A percentile compares a stretch with the other conserved stretches of the same genome.
These are phyloP conservation scores for Stomorhina lunata DNA, from an alignment of 2,888 invertebrate genomes.

Conservation along the genomic window DNA sequence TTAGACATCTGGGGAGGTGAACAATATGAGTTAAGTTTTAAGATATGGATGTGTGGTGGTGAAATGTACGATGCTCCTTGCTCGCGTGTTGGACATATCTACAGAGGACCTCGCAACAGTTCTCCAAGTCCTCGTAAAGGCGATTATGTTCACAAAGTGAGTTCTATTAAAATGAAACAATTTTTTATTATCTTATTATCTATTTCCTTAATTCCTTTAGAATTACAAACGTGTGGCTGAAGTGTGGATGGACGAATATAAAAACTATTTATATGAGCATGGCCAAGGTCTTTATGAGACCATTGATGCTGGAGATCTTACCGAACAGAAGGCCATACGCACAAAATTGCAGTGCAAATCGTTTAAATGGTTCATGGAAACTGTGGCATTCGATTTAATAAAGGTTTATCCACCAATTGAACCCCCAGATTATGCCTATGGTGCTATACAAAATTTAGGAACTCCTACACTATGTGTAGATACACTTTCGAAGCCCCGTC, in stretches of 20 bases:
- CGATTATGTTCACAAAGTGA: constrained; percentile 86
- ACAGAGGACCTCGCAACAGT: constrained; percentile 87
- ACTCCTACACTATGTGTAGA: constrained; percentile 87
- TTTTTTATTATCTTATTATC: background rate
- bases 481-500: constrained; percentile 81
- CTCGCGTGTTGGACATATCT: constrained; percentile 95
- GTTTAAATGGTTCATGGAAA: constrained; percentile 97
- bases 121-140: constrained; percentile 96
- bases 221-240: constrained; percentile 96
- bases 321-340: constrained; percentile 88
- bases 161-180: background rate
- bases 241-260: constrained; percentile 99
- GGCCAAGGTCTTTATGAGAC: constrained; percentile 86
- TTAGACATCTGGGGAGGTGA: constrained; percentile 99
- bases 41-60: constrained; percentile 98
- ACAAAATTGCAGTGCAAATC: constrained; percentile 90
- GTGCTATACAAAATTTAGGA: constrained; percentile 86
- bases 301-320: constrained; percentile 90
- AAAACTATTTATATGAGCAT: constrained; percentile 90
- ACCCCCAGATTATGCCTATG: constrained; percentile 90
- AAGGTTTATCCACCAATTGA: constrained; percentile 94
- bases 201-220: constrained; percentile 80
- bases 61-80: constrained; percentile 96
- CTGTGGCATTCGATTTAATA: constrained; percentile 94
- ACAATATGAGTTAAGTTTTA: constrained; percentile 98